Percentiles rank a stretch among this genome's conserved stretches.
phyloP scores from a whole-genome alignment of 1,140 invertebrate species.

The Papilio dardanus region DNA sequence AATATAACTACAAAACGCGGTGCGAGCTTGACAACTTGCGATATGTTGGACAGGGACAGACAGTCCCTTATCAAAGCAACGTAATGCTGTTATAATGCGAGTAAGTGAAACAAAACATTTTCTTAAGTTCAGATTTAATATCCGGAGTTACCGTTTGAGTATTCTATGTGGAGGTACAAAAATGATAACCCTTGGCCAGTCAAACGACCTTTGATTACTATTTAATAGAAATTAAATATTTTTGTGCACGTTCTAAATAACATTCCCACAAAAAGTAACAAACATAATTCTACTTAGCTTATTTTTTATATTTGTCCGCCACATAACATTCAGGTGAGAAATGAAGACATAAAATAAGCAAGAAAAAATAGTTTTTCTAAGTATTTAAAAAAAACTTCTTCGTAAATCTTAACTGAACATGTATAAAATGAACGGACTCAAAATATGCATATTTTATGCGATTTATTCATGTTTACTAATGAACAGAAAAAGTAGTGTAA shows the following conservation, averaged over 20 bases:
- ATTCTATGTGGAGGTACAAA: conserved; percentile 36
- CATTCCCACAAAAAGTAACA: background rate
- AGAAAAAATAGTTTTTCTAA: too few relatives aligned
- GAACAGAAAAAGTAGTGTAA: background rate
- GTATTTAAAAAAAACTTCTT: too few relatives aligned
- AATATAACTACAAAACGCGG: conserved; percentile 42
- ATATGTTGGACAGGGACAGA: conserved; percentile 54
- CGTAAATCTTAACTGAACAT: background rate
- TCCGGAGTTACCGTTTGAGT: conserved; percentile 72
- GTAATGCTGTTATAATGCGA: conserved; percentile 25
- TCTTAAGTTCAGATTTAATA: conserved; percentile 49
- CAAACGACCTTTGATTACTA: conserved; percentile 56
- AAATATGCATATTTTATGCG: background rate
- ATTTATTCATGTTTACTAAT: background rate
- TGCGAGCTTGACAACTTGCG: conserved; percentile 46
- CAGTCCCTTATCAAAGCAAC: conserved; percentile 44
- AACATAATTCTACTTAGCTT: background rate
- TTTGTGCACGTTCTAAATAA: background rate
- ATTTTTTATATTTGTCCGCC: background rate
- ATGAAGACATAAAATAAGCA: too few relatives aligned
- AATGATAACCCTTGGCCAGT: conserved; percentile 52
- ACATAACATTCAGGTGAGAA: too few relatives aligned
- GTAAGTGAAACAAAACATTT: conserved; percentile 49
- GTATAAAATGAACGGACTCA: background rate
- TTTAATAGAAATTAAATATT: conserved; percentile 39